Evolutionary conservation across 2,113 vertebrate genomes (phyloP), one percentile per base, ranked within the genome.

Genomic region (Lampris megalopsis): DNA sequence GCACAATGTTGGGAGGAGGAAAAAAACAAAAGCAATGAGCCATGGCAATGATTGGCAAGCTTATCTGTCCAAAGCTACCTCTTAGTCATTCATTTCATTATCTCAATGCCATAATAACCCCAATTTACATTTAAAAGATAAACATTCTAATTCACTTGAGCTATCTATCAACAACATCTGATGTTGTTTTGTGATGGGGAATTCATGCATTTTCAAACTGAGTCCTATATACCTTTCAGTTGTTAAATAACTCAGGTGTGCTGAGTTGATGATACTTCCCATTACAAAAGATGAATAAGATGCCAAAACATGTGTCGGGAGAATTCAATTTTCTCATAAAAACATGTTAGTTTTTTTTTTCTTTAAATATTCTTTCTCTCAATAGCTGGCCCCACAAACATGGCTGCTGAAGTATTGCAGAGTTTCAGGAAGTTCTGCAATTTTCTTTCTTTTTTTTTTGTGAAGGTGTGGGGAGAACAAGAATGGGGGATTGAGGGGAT

Each of bases 361-460:
- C 24, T 24, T 24, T 24, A 24, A 24, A 24, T 24, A 24, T 24
- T 24, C 24, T 24, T 24, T 24, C 24, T 24, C 24, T 37, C 9
- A 57, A 58, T 11, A 8, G 54, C 11, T 42, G 24, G 24, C 41
- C 63, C 13, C 37, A 10, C 8, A 71, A 71, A 71, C 47, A 41
- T 72, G 41, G 67, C 69, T 47, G 58, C 71, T 73, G 47, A 70
- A 66, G 57, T 42, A 53, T 11, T n/a, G 13, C 68, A 79, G 35
- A 74, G 83, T 77, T 82, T 71, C 68, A 68, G 63, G 75, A 68
- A 62, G 72, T 54, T 59, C 37, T 59, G 57, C 36, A 1, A 37
- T 57, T 75, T 77, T 71, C 24, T 43, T 74, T 56, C 5, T 24
- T 24, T 24, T 24, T 24, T 24, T 24, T 24, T 24, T 24, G 24